These are phyloP conservation scores for Ceyx melanurus DNA, from an alignment of 2,113 vertebrate genomes.

Conservation along the genomic window DNA sequence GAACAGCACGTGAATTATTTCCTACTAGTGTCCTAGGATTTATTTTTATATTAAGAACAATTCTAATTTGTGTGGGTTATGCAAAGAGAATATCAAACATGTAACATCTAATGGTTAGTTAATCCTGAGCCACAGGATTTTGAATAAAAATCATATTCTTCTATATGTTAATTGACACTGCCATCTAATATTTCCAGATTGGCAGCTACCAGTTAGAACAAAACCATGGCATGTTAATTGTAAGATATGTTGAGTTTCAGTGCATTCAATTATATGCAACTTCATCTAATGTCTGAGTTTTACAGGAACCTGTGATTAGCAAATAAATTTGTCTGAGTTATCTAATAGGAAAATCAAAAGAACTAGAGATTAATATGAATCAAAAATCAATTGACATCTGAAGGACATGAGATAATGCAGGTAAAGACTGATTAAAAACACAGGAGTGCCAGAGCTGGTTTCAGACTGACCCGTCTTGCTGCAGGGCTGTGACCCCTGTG, in stretches of 20 bases:
- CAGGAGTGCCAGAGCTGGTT: neutral
- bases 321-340: neutral
- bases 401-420: neutral
- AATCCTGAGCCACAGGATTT: neutral
- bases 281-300: neutral
- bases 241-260: neutral
- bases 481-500: rapidly evolving
- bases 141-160: neutral
- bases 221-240: neutral
- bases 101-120: neutral
- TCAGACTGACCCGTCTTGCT: neutral
- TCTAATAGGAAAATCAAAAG: neutral
- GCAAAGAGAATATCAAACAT: neutral
- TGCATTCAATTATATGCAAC: neutral
- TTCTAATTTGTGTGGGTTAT: neutral
- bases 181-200: neutral
- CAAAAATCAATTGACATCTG: neutral
- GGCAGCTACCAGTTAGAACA: neutral
- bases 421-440: neutral
- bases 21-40: neutral
- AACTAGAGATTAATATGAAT: neutral
- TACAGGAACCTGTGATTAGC: neutral
- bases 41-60: slow-evolving; percentile 9
- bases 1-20: neutral
- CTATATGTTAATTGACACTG: neutral